These are phyloP conservation scores for Toxotes jaculatrix DNA, from an alignment of 2,113 vertebrate species.

Conservation along the genomic window DNA sequence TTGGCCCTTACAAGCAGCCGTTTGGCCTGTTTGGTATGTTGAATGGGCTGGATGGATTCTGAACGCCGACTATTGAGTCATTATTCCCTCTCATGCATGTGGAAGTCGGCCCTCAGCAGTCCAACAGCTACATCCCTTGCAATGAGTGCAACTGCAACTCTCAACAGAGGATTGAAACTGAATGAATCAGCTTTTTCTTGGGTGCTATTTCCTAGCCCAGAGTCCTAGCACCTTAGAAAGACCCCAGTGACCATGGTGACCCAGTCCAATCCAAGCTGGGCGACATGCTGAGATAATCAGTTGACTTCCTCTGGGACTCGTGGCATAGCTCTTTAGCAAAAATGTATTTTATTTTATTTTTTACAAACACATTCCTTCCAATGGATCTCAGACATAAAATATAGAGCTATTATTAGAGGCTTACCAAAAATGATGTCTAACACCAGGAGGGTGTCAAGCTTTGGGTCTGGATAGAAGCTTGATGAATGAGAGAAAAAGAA, in stretches of 20 bases:
- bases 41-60: conserved; percentile 8
- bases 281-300: background rate
- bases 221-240: background rate
- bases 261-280: background rate
- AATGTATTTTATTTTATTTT: no score
- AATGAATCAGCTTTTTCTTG: background rate
- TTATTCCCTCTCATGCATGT: background rate
- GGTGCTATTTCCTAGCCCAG: background rate
- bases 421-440: background rate
- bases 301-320: background rate
- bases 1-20: conserved; percentile 14
- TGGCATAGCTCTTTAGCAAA: no score
- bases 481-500: background rate
- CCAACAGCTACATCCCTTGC: conserved; percentile 21
- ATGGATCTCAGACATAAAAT: background rate
- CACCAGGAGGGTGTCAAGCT: background rate
- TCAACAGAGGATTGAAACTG: background rate
- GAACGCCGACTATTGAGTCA: background rate
- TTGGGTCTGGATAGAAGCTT: background rate
- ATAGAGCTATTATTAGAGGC: background rate
- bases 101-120: background rate
- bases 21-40: conserved; percentile 26
- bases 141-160: conserved; percentile 1
- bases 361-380: no score
- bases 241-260: background rate